Percentiles rank a stretch among this genome's conserved stretches.
Conservation (phyloP, 1,140 invertebrate species). For the Teleopsis dalmanni region DNA sequence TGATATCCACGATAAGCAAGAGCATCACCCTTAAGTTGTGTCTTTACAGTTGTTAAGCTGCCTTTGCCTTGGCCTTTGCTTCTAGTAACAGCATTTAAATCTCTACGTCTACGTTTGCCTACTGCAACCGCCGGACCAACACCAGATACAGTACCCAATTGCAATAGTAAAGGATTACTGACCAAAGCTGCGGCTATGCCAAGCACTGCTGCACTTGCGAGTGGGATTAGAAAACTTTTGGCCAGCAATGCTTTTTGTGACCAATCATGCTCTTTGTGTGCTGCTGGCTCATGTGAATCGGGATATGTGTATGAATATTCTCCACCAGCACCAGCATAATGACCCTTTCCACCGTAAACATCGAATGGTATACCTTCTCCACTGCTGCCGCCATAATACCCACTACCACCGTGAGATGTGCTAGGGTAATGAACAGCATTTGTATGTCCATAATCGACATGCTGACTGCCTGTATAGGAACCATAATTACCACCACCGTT, state of each 20-base stretch:
- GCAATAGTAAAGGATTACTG: conserved; percentile 66
- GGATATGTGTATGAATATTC: conserved; percentile 29
- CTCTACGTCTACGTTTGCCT: conserved; percentile 42
- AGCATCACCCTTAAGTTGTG: background rate
- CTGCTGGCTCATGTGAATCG: conserved; percentile 24
- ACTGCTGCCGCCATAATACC: conserved; percentile 19
- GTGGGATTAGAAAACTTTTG: conserved; percentile 60
- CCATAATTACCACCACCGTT: conserved; percentile 15
- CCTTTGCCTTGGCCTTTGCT: background rate
- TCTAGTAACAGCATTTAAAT: background rate
- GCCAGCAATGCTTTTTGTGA: conserved; percentile 32
- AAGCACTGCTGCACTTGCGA: conserved; percentile 68
- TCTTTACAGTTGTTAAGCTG: background rate
- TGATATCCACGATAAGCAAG: conserved; percentile 13
- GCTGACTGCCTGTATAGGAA: background rate
- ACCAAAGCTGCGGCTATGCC: conserved; percentile 70
- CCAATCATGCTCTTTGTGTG: conserved; percentile 27
- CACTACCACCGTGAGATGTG: background rate
- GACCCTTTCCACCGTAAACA: conserved; percentile 21
- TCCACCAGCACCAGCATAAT: conserved; percentile 20
- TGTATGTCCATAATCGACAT: background rate
- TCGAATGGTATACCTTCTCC: conserved; percentile 32
- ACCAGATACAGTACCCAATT: conserved; percentile 59
- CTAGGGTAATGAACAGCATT: background rate
- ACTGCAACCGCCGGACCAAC: conserved; percentile 38